phyloP scores from a whole-genome alignment of 2,888 invertebrate genomes.

The Bimastos eiseni region DNA sequence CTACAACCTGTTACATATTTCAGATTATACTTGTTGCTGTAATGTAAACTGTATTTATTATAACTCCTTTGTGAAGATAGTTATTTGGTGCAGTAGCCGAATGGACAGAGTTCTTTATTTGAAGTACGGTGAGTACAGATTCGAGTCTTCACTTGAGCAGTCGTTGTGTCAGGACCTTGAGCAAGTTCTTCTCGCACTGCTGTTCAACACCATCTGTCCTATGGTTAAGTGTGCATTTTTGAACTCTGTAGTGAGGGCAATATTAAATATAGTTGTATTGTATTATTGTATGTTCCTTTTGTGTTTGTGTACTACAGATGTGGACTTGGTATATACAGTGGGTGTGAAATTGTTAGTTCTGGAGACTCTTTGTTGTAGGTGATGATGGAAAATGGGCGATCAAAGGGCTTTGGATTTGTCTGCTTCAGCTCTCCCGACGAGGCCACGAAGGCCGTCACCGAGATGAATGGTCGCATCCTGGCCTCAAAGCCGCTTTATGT shows the following conservation, averaged over 20 bases:
- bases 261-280: no score
- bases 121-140: no score
- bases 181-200: no score
- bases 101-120: no score
- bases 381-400: conserved; percentile 65
- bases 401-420: conserved; percentile 93
- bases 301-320: neutral
- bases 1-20: neutral
- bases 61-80: neutral
- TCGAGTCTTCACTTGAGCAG: no score
- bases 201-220: no score
- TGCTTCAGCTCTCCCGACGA: conserved; percentile 97
- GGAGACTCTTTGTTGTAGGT: conserved; percentile 36
- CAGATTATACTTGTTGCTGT: neutral
- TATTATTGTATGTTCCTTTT: neutral
- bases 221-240: no score
- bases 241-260: no score
- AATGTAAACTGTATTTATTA: neutral
- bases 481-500: conserved; percentile 97
- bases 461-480: conserved; percentile 97
- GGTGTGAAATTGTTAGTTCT: neutral
- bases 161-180: no score
- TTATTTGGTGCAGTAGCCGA: neutral
- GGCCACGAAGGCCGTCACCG: conserved; percentile 97
- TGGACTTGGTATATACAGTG: neutral